These are phyloP conservation scores for Matsumyia berberina DNA, from an alignment of 2,888 invertebrate species.

Conservation along the genomic window DNA sequence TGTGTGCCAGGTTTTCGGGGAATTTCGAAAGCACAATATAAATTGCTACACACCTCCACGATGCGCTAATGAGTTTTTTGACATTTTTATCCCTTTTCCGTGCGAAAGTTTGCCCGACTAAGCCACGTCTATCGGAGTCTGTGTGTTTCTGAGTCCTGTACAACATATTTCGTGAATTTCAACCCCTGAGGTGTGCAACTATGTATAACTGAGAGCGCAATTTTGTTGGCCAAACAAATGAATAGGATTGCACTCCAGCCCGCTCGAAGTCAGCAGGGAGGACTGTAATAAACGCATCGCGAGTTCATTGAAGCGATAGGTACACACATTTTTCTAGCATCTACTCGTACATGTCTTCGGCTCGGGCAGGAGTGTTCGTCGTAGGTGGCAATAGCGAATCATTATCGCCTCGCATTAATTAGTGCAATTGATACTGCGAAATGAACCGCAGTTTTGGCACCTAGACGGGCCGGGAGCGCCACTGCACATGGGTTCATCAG, in stretches of 20 bases:
- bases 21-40: slow-evolving; percentile 10
- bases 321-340: slow-evolving; percentile 5
- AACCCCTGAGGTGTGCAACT: slow-evolving; percentile 16
- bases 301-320: slow-evolving; percentile 45
- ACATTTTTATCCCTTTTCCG: slow-evolving; percentile 17
- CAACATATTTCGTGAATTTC: slow-evolving; percentile 54
- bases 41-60: neutral
- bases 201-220: slow-evolving; percentile 51
- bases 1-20: slow-evolving; percentile 23
- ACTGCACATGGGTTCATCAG: slow-evolving; percentile 21
- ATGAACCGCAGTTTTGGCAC: slow-evolving; percentile 64
- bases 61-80: slow-evolving; percentile 64
- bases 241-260: slow-evolving; percentile 22
- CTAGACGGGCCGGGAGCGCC: neutral
- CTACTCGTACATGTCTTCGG: neutral
- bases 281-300: slow-evolving; percentile 44
- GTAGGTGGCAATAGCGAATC: slow-evolving; percentile 45
- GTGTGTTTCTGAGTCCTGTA: slow-evolving; percentile 37
- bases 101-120: slow-evolving; percentile 11
- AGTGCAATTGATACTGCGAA: slow-evolving; percentile 60
- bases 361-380: neutral
- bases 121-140: neutral
- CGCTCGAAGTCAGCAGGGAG: neutral
- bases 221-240: slow-evolving; percentile 57
- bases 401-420: slow-evolving; percentile 69